These are phyloP conservation scores for Callinectes sapidus DNA, from an alignment of 2,888 invertebrate species.

Conservation along the genomic window DNA sequence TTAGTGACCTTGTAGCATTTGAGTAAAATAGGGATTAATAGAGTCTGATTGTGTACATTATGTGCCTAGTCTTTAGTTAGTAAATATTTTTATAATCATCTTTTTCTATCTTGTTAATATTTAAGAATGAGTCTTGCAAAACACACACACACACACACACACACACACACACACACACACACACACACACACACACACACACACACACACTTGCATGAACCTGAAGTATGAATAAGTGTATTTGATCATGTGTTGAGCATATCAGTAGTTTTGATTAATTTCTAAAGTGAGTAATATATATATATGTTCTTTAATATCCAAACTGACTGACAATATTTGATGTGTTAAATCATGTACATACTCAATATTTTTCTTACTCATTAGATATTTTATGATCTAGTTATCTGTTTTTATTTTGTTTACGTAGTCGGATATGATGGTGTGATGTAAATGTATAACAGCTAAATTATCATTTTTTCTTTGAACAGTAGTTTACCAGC, in stretches of 20 bases:
- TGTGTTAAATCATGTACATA: not conserved
- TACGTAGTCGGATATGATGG: no score
- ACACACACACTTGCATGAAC: slow-evolving; percentile 6
- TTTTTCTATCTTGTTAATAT: not conserved
- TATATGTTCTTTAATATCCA: not conserved
- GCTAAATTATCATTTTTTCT: not conserved
- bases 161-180: slow-evolving; percentile 22
- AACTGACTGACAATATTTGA: not conserved
- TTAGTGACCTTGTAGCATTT: not conserved
- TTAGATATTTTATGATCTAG: not conserved
- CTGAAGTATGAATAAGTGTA: not conserved
- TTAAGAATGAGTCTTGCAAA: not conserved
- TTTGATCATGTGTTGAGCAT: slow-evolving; percentile 9
- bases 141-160: not conserved
- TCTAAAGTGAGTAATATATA: not conserved
- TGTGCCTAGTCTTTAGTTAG: slow-evolving; percentile 7
- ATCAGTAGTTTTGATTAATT: slow-evolving; percentile 22
- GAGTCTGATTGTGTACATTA: not conserved
- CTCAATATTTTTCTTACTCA: not conserved
- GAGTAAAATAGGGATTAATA: not conserved
- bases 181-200: slow-evolving; percentile 22
- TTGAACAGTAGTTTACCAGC: not conserved
- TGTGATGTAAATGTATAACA: not conserved
- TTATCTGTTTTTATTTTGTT: not conserved
- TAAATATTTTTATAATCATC: not conserved